Evolutionary conservation across 2,888 invertebrate genomes (phyloP).

Genomic region (Dione vanillae): DNA sequence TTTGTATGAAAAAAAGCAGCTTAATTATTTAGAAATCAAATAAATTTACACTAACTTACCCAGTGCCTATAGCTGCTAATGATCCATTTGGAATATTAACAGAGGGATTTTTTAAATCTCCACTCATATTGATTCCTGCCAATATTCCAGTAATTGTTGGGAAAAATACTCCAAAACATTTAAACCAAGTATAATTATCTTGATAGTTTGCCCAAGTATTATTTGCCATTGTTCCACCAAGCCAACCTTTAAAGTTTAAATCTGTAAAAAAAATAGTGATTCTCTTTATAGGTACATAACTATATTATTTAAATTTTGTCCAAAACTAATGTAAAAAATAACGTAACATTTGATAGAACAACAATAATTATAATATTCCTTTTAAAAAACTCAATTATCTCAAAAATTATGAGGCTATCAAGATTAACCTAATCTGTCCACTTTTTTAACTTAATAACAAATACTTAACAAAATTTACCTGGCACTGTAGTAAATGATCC

Average conservation of each 20-base stretch:
- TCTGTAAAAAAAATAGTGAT: constrained; percentile 70
- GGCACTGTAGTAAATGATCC: constrained; percentile 92
- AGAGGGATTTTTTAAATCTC: constrained; percentile 95
- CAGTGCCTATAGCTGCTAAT: constrained; percentile 94
- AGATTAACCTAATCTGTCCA: not conserved
- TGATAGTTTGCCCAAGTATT: constrained; percentile 93
- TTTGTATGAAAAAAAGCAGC: not conserved
- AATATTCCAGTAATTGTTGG: constrained; percentile 98
- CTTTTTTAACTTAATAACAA: not conserved
- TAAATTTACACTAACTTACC: constrained; percentile 77
- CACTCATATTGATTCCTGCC: constrained; percentile 99
- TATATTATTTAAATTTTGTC: too few species aligned
- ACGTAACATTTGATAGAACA: too few species aligned
- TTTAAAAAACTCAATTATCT: too few species aligned
- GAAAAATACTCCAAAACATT: constrained; percentile 98
- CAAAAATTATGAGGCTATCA: too few species aligned
- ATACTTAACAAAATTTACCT: constrained; percentile 77
- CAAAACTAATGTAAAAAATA: too few species aligned
- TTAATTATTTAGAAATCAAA: not conserved
- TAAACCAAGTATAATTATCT: constrained; percentile 95
- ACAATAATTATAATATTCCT: too few species aligned
- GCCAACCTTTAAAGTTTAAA: constrained; percentile 94
- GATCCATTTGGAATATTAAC: constrained; percentile 97
- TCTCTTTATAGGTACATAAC: too few species aligned
- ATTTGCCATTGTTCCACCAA: constrained; percentile 89